Evolutionary conservation across 2,888 invertebrate species (phyloP).

Genomic region (Dichetophora obliterata): DNA sequence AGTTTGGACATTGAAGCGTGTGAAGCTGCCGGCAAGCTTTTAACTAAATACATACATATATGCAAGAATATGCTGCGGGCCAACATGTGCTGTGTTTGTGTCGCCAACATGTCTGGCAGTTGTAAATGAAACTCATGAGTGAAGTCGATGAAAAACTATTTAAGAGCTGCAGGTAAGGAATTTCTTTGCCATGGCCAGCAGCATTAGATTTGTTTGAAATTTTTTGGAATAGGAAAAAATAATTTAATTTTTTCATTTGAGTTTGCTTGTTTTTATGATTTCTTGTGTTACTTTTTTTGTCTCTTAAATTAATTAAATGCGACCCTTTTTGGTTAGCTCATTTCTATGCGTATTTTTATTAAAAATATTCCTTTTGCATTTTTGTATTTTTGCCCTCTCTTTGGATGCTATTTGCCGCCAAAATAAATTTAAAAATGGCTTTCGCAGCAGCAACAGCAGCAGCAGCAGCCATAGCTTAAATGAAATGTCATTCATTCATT

Average conservation of each 20-base stretch:
- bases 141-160: background rate
- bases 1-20: background rate
- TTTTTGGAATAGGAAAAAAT: background rate
- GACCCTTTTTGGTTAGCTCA: conserved; percentile 12
- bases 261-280: too few relatives aligned
- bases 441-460: background rate
- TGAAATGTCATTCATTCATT: background rate
- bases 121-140: background rate
- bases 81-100: conserved; percentile 9
- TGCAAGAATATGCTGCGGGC: conserved; percentile 20
- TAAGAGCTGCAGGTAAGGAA: background rate
- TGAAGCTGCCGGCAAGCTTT: background rate
- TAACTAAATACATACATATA: background rate
- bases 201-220: background rate
- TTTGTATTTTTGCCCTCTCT: background rate
- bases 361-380: background rate
- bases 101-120: conserved; percentile 33
- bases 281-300: background rate
- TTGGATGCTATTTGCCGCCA: conserved; percentile 24
- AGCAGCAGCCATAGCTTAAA: conserved; percentile 8
- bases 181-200: background rate
- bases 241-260: too few relatives aligned
- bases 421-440: conserved; percentile 33
- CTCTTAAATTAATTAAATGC: conserved; percentile 33
- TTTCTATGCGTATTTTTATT: background rate